Conservation (phyloP, 2,888 invertebrate genomes). For the Gymnosoma rotundatum region DNA sequence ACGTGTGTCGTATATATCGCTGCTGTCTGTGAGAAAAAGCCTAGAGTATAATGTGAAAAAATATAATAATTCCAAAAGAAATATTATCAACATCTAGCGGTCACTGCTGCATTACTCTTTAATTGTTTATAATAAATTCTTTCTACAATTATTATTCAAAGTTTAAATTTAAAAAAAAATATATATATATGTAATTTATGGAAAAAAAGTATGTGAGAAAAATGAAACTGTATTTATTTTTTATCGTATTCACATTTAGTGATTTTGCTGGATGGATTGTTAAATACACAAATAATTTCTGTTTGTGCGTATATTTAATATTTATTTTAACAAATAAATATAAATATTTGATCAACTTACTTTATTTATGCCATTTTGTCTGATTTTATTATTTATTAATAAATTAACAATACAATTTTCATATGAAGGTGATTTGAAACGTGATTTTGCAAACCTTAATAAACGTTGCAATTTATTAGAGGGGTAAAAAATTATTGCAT, state of each 20-base stretch:
- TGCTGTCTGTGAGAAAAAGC: no score
- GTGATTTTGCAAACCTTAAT: slow-evolving; percentile 19
- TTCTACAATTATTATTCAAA: slow-evolving; percentile 21
- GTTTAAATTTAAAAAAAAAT: slow-evolving; percentile 17
- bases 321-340: slow-evolving; percentile 47
- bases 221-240: slow-evolving; percentile 3
- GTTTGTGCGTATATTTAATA: neutral
- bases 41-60: no score
- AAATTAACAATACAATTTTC: slow-evolving; percentile 38
- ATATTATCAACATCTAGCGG: no score
- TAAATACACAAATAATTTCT: neutral
- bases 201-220: neutral
- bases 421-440: slow-evolving; percentile 9
- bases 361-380: slow-evolving; percentile 32
- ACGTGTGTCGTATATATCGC: no score
- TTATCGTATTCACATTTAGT: slow-evolving; percentile 45
- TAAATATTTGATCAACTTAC: slow-evolving; percentile 45
- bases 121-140: neutral
- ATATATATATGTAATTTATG: slow-evolving; percentile 27
- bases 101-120: no score
- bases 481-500: no score
- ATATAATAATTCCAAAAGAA: no score
- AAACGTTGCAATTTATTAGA: neutral
- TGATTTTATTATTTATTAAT: slow-evolving; percentile 45
- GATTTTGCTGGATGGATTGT: slow-evolving; percentile 46